Percentiles rank a stretch among this genome's conserved stretches.
phyloP scores from a whole-genome alignment of 2,113 vertebrate genomes.

The Aptenodytes forsteri region DNA sequence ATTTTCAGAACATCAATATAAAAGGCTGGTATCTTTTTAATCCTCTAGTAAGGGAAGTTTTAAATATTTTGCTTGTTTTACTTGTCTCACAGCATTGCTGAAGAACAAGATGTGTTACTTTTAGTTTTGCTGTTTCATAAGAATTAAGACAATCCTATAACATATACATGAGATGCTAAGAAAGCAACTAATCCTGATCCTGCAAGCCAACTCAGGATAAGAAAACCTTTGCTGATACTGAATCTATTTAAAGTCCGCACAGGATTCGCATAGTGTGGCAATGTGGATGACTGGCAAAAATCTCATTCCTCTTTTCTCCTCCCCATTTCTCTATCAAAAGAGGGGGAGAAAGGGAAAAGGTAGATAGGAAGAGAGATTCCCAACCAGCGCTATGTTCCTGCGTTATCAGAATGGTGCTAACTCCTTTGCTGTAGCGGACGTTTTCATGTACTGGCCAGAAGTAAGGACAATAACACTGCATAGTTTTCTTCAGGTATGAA shows the following conservation, averaged over 20 bases:
- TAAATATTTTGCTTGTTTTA: neutral
- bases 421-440: neutral
- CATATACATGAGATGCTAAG: neutral
- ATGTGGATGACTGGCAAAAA: neutral
- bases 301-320: neutral
- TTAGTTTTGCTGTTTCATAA: neutral
- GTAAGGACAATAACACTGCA: neutral
- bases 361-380: neutral
- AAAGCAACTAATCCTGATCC: neutral
- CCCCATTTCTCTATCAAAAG: neutral
- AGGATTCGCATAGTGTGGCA: neutral
- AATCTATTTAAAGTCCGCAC: neutral
- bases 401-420: neutral
- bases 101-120: neutral
- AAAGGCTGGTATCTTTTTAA: neutral
- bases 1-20: neutral
- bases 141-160: neutral
- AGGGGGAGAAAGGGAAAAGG: neutral
- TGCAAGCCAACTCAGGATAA: neutral
- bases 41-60: neutral
- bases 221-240: neutral
- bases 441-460: neutral
- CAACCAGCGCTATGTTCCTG: fast-evolving
- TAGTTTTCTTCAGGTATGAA: neutral
- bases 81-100: neutral